phyloP scores from a whole-genome alignment of 2,888 invertebrate genomes.

The Torymus aiolomorphi region DNA sequence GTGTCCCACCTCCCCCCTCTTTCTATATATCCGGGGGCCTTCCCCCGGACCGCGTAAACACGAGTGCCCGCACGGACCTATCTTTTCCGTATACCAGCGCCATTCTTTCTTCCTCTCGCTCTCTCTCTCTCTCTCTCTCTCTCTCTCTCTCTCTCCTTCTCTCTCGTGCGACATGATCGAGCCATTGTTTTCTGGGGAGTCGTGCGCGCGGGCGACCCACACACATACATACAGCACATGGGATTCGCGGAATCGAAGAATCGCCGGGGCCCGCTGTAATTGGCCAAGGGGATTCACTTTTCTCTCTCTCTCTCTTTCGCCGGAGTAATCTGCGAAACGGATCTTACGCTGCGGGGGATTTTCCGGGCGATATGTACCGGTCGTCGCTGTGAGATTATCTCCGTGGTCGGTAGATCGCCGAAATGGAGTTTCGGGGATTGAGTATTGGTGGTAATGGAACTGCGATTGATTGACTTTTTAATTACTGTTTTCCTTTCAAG shows the following conservation, averaged over 20 bases:
- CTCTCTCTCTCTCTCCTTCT: not conserved
- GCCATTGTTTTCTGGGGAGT: constrained; percentile 43
- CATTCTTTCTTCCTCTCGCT: not conserved
- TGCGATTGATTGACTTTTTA: no score
- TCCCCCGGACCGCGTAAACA: not conserved
- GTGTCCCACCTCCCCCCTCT: not conserved
- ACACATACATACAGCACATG: constrained; percentile 5
- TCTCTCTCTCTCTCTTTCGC: not conserved
- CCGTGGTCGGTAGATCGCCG: no score
- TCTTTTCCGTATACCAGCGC: not conserved
- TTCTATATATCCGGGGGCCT: constrained; percentile 6
- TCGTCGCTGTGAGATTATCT: no score
- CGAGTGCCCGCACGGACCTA: not conserved
- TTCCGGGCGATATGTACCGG: not conserved
- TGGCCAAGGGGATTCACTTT: constrained; percentile 40
- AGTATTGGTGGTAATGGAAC: no score
- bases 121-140: no score
- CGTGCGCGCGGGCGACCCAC: constrained; percentile 29
- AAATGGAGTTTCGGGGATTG: no score
- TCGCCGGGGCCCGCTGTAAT: constrained; percentile 33
- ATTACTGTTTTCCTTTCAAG: no score
- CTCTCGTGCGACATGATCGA: constrained; percentile 32
- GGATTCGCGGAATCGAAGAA: constrained; percentile 53
- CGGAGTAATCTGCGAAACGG: constrained; percentile 31
- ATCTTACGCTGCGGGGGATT: constrained; percentile 44